phyloP scores from a whole-genome alignment of 2,888 invertebrate species.

The Trissoscelio sp. region DNA sequence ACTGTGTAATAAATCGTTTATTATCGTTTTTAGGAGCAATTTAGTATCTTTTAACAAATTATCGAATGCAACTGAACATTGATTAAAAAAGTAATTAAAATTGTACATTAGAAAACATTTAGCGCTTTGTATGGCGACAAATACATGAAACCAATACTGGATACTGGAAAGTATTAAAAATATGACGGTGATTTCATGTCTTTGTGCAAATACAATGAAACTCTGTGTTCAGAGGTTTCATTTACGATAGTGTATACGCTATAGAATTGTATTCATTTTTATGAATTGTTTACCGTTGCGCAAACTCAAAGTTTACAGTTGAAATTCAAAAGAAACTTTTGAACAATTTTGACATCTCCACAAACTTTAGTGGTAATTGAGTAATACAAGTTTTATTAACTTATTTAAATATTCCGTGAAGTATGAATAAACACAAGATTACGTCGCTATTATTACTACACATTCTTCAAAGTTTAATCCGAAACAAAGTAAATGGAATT shows the following conservation, averaged over 20 bases:
- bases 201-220: not conserved
- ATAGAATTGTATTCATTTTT: not conserved
- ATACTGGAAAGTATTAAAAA: not conserved
- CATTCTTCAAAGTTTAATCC: not conserved
- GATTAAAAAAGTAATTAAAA: not conserved
- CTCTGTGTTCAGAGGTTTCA: not conserved
- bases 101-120: not conserved
- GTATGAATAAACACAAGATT: constrained; percentile 14
- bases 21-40: not conserved
- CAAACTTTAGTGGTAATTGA: constrained; percentile 11
- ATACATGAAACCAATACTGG: not conserved
- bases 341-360: constrained; percentile 7
- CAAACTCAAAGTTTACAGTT: not conserved
- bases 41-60: not conserved
- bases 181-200: not conserved
- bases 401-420: constrained; percentile 14
- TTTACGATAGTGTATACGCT: not conserved
- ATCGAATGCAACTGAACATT: not conserved
- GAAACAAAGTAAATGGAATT: not conserved
- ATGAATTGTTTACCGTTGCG: constrained; percentile 6
- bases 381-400: constrained; percentile 20
- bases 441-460: not conserved
- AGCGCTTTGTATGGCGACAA: too few relatives aligned
- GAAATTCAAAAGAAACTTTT: constrained; percentile 6
- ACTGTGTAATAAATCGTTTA: not conserved